These are phyloP conservation scores for Conomelus anceps DNA, from an alignment of 2,888 invertebrate genomes.

Conservation along the genomic window DNA sequence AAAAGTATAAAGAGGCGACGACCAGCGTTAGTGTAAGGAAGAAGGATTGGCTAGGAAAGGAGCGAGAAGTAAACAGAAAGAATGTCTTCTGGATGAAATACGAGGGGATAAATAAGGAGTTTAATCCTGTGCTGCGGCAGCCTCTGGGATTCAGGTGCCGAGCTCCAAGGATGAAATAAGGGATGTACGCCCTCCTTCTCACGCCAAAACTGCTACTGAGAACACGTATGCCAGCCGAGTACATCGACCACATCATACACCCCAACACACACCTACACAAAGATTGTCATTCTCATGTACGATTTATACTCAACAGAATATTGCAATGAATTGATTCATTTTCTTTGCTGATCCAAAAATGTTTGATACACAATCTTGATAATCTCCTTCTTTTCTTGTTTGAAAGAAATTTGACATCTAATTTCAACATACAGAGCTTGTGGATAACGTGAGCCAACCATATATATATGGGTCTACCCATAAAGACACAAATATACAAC, in stretches of 20 bases:
- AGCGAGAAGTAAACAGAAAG: slow-evolving; percentile 5
- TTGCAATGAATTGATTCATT: not conserved
- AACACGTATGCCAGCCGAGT: not conserved
- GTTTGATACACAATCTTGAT: not conserved
- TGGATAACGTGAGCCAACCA: too few relatives aligned
- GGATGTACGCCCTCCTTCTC: not conserved
- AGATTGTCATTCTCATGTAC: not conserved
- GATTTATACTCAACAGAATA: not conserved
- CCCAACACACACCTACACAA: not conserved
- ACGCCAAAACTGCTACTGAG: not conserved
- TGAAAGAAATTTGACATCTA: not conserved
- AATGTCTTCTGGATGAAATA: slow-evolving; percentile 13
- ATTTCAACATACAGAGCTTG: too few relatives aligned
- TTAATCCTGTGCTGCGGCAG: slow-evolving; percentile 13
- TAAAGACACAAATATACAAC: too few relatives aligned
- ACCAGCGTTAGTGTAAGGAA: slow-evolving; percentile 1
- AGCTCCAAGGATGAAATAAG: slow-evolving; percentile 3
- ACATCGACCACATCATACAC: not conserved
- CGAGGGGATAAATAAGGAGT: slow-evolving; percentile 13
- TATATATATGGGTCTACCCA: too few relatives aligned
- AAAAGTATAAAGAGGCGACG: not conserved
- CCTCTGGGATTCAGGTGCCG: slow-evolving; percentile 12
- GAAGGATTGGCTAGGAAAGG: slow-evolving; percentile 3
- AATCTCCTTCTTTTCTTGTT: not conserved
- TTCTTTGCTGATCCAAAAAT: not conserved